A percentile compares a stretch with the other conserved stretches of the same genome.
Evolutionary conservation across 2,888 invertebrate species (phyloP).

Genomic region (Aleiodes testaceus): DNA sequence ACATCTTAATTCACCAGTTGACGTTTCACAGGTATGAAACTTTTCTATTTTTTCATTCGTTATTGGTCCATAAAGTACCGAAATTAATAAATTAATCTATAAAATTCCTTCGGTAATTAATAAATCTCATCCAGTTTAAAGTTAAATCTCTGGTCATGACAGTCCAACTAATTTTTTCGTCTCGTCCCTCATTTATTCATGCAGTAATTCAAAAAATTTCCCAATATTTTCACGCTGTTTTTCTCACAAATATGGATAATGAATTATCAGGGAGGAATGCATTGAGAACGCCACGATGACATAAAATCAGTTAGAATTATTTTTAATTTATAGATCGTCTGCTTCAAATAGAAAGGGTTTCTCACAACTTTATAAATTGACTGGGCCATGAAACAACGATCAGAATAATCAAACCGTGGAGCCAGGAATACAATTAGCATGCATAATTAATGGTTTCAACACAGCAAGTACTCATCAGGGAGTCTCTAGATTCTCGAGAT

Average conservation of each 20-base stretch:
- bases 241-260: no score
- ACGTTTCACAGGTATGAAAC: conserved; percentile 65
- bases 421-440: not conserved
- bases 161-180: conserved; percentile 25
- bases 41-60: no score
- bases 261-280: no score
- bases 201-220: conserved; percentile 18
- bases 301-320: not conserved
- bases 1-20: conserved; percentile 81
- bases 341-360: conserved; percentile 85
- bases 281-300: not conserved
- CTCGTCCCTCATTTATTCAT: conserved; percentile 9
- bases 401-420: conserved; percentile 34
- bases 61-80: no score
- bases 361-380: conserved; percentile 88
- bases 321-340: conserved; percentile 77
- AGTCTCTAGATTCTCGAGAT: not conserved
- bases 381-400: conserved; percentile 70
- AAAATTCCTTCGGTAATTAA: conserved; percentile 32
- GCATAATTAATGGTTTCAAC: conserved; percentile 4
- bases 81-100: no score
- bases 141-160: conserved; percentile 47
- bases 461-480: conserved; percentile 1
- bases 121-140: conserved; percentile 48
- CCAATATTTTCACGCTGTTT: not conserved